Conservation (phyloP, 92 coral and sea anemone genomes). For the Palythoa grandiflora region DNA sequence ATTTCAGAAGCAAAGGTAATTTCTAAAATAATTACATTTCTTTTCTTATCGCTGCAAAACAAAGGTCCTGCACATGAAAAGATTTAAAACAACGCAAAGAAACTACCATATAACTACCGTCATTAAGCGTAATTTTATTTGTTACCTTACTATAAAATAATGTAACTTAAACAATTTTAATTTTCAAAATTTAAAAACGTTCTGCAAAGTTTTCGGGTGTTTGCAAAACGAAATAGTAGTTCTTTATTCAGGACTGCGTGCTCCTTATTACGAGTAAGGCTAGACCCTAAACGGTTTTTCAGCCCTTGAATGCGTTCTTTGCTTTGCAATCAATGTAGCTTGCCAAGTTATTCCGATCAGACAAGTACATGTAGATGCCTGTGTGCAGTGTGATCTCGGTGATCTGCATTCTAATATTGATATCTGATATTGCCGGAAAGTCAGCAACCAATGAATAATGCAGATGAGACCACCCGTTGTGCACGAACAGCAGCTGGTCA, state of each 20-base stretch:
- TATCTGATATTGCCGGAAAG: background rate
- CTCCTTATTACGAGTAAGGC: background rate
- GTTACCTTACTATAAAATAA: background rate
- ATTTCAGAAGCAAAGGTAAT: background rate
- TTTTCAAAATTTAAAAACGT: background rate
- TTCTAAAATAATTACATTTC: background rate
- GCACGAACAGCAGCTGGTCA: background rate
- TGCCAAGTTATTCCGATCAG: background rate
- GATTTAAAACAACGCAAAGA: no score
- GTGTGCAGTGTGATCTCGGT: background rate
- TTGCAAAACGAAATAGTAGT: background rate
- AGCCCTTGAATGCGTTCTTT: background rate
- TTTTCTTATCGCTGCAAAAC: background rate
- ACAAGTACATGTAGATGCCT: background rate
- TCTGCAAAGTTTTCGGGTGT: background rate
- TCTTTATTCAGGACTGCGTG: background rate
- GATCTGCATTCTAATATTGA: background rate
- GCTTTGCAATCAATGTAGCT: background rate
- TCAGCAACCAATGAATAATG: background rate
- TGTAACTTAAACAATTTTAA: no score
- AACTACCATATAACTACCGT: no score
- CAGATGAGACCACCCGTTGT: background rate
- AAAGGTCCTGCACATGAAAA: no score
- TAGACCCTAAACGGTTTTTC: no score
- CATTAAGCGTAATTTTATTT: background rate